Base-by-base conservation (phyloP, 1,140 invertebrate genomes). In the Prorops nasuta region DNA sequence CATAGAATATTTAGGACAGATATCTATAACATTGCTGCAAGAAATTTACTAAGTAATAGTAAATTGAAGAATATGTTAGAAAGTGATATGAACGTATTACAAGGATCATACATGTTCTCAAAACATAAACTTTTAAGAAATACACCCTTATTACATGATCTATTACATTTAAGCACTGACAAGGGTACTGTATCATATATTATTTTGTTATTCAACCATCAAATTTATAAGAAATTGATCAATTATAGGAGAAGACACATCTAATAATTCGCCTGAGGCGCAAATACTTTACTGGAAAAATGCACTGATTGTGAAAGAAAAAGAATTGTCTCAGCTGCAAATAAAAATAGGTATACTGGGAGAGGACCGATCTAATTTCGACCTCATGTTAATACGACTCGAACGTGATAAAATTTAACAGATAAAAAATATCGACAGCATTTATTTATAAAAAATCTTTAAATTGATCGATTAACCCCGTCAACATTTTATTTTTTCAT, bases 1-100 rank as follows among this genome's bases (percentile, higher is more conserved):
- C 80, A 84, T 56, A 75, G 83, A 46, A 52, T 85, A 20, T 79
- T 85, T 32, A 80, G 84, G 58, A 82, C 81, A 2, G 76, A 82
- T 17, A 72, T 73, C 51, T 86, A 81, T 51, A 85, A 84, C 51
- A 60, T 54, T 1, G 69, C 69, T 3, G 53, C 62, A 34, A 60
- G 60, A 35, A 59, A 49, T 42, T 58, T 12, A 35, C 31, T 32
- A 7, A 36, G 43, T 36, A 34, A 19, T 3, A 28, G 54, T 10
- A 37, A n/a, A n/a, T 28, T 65, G 31, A 52, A 54, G 48, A 38
- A 56, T 38, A 62, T 71, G 48, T 47, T 63, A 12, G 48, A 58
- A 10, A 58, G 68, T 39, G 71, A 76, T 39, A 56, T 56, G 37
- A 31, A 40, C 32, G 57, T 74, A 57, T 32, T 76, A 3, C 63